Evolutionary conservation across 2,797 vertebrate genomes (phyloP), one percentile per base, ranked within the genome.

Genomic region (Heliangelus exortis): DNA sequence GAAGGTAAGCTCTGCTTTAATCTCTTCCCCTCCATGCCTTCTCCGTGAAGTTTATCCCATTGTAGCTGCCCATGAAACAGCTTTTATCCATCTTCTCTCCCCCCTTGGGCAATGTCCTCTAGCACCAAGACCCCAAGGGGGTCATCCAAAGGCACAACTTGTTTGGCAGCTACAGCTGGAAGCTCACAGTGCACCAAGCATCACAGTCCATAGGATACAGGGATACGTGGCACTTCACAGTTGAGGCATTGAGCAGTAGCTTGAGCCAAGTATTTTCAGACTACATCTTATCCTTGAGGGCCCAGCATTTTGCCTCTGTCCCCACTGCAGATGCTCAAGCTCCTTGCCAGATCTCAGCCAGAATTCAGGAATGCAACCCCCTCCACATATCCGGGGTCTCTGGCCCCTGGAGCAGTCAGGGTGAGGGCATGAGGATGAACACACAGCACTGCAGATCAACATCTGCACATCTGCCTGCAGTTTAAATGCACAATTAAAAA

Each of bases 181-280:
- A 71, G 39, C 12, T 19, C 33, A 43, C 22, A 6, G 51, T 22
- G 74, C 26, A 36, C 12, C 0, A 0, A 84, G 63, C 61, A 55
- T 41, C 8, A 36, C 21, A 15, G 21, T n/a, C 36, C 39, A 28
- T 0, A 0, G 55, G 53, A 31, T 45, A 6, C 5, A 65, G 62
- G 45, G 4, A 7, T 26, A 29, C 2, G 15, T 4, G 25, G 34
- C 18, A 55, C 25, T 75, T 53, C 12, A 45, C 11, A 47, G n/a
- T 25, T 67, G 14, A 25, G 10, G 20, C 19, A 20, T 63, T 47
- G 62, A 82, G 39, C 41, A 54, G 26, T 28, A 65, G n/a, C 54
- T 72, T 22, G 11, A 81, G 16, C 47, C 33, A 61, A 41, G 12
- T 23, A 31, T 77, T 63, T 80, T 25, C 13, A 58, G 21, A 77